A percentile compares a stretch with the other conserved stretches of the same genome.
phyloP scores from a whole-genome alignment of 2,888 invertebrate species.

The Leptura quadrifasciata region DNA sequence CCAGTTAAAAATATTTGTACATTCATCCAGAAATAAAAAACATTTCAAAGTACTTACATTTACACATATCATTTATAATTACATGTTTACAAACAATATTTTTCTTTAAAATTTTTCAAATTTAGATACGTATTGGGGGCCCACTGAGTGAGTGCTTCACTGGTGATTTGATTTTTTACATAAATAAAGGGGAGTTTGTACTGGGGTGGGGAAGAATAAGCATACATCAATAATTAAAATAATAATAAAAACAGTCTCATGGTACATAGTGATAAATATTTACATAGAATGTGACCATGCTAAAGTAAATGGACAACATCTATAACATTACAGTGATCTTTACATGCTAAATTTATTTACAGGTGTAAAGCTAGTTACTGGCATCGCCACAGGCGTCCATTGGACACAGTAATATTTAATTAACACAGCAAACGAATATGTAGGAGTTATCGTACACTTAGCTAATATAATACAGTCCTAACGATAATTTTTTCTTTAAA shows the following conservation, averaged over 20 bases:
- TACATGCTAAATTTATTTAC: constrained; percentile 52
- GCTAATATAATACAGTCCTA: constrained; percentile 66
- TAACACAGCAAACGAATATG: constrained; percentile 56
- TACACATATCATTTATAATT: constrained; percentile 67
- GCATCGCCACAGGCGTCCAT: constrained; percentile 69
- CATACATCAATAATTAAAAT: constrained; percentile 64
- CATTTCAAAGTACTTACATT: constrained; percentile 71
- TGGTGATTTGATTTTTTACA: constrained; percentile 48
- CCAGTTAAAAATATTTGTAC: constrained; percentile 74
- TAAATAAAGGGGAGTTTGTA: constrained; percentile 62
- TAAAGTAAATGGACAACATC: constrained; percentile 70
- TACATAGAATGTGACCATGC: constrained; percentile 68
- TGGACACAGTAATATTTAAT: constrained; percentile 64
- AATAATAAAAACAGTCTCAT: constrained; percentile 72
- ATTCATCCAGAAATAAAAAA: constrained; percentile 72
- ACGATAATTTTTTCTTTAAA: constrained; percentile 58
- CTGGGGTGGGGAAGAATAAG: constrained; percentile 61
- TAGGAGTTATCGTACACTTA: constrained; percentile 66
- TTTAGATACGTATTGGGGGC: constrained; percentile 63
- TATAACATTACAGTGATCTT: constrained; percentile 70
- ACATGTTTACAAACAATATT: constrained; percentile 63
- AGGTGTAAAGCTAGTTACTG: constrained; percentile 72
- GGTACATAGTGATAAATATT: constrained; percentile 68
- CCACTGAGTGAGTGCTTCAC: constrained; percentile 32
- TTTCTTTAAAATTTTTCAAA: constrained; percentile 54